Base-by-base conservation (phyloP, 2,888 invertebrate genomes). In the Aphidoletes aphidimyza region DNA sequence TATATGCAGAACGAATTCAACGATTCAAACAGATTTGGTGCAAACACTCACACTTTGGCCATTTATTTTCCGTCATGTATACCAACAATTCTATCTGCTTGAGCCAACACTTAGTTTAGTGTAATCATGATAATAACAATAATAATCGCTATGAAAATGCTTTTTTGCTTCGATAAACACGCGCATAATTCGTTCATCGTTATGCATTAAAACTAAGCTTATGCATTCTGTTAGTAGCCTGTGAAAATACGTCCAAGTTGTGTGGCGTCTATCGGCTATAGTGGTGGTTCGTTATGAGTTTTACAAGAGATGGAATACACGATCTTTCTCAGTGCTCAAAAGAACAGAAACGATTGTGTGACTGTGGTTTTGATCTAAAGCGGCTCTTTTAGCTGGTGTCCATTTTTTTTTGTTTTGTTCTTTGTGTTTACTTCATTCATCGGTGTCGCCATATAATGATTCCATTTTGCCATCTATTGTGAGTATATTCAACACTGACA, bases 151-250 rank as follows among this genome's bases (percentile, higher is more conserved):
- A 54, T 54, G 54, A 54, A 54, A 54, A 54, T 69, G 30, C 30
- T 69, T 69, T 69, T 69, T 69, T 69, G 69, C 11, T 69, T 69
- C 69, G 69, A 69, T 69, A 69, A 69, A 69, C 69, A 69, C 69
- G 69, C 69, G 30, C 69, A 69, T 34, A 69, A 69, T 69, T 69
- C 69, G 54, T 54, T 54, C 54, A 54, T 54, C 54, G 54, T 54
- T 54, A 54, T 54, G 54, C 54, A 54, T 54, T 54, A 54, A 54
- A 22, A 54, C 54, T n/a, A 22, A 54, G 54, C 54, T 54, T 54
- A 54, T 54, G 54, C 47, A 47, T 47, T 47, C 47, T 11, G 2
- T 47, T n/a, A n/a, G 47, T 22, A 54, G 54, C 22, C n/a, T 54
- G 54, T 14, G 22, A 54, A 54, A 22, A 22, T 54, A 11, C 3